Conservation (phyloP, 2,888 invertebrate genomes). For the Pheosia gnoma region DNA sequence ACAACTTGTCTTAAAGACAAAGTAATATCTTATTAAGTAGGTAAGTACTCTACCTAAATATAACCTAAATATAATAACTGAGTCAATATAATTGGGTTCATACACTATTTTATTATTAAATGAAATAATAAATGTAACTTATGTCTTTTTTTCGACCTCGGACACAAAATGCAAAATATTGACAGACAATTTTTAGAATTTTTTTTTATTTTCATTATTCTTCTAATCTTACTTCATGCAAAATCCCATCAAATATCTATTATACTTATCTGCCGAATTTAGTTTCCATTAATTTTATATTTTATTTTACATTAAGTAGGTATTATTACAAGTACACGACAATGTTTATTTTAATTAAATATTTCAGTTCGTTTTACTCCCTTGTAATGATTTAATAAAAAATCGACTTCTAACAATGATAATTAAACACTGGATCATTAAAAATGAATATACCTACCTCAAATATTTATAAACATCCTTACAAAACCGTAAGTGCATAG, state of each 20-base stretch:
- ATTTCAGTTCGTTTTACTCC: constrained; percentile 79
- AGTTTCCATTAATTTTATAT: constrained; percentile 33
- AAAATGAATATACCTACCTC: constrained; percentile 36
- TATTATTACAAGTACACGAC: constrained; percentile 65
- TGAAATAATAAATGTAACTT: no score
- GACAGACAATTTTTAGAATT: constrained; percentile 9
- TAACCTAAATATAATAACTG: constrained; percentile 11
- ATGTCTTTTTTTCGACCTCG: not conserved
- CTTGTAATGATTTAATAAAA: constrained; percentile 64
- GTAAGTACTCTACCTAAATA: not conserved
- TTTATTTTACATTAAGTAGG: constrained; percentile 47
- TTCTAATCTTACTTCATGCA: constrained; percentile 45
- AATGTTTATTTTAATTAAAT: constrained; percentile 62
- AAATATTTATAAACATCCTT: constrained; percentile 22
- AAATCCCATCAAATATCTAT: constrained; percentile 53
- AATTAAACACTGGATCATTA: constrained; percentile 36
- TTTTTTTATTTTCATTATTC: constrained; percentile 18
- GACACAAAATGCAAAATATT: constrained; percentile 11
- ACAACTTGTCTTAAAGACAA: constrained; percentile 28
- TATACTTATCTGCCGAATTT: constrained; percentile 40
- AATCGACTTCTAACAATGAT: constrained; percentile 56
- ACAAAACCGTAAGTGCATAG: not conserved
- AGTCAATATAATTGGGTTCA: constrained; percentile 5
- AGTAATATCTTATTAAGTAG: constrained; percentile 9
- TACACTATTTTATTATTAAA: no score